Percentiles rank a stretch among this genome's conserved stretches.
These are phyloP conservation scores for Sterrhoptilus dennistouni DNA, from an alignment of 2,113 vertebrate genomes.

Conservation along the genomic window DNA sequence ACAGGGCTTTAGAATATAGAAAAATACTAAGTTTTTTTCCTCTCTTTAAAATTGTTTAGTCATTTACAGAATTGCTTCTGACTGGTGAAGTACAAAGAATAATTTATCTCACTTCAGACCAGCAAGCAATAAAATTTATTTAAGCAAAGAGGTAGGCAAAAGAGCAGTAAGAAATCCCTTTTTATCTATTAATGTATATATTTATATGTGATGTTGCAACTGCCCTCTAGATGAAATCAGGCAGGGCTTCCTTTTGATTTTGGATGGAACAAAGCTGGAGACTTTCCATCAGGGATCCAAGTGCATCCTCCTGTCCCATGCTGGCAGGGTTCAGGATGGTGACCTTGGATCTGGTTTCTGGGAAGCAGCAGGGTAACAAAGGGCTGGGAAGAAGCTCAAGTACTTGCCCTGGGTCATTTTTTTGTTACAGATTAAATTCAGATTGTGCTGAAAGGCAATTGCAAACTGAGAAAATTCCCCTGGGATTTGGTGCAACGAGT, in stretches of 20 bases:
- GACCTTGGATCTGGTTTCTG: background rate
- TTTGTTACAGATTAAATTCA: background rate
- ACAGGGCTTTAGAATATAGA: background rate
- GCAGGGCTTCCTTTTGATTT: background rate
- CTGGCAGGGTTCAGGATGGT: background rate
- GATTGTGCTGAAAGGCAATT: background rate
- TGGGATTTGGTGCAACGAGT: background rate
- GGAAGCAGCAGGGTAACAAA: background rate
- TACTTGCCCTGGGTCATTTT: background rate
- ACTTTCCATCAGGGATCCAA: background rate
- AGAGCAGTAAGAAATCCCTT: background rate
- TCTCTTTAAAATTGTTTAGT: background rate
- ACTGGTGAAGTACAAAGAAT: background rate
- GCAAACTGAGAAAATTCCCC: background rate
- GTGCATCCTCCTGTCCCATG: background rate
- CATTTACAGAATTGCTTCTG: background rate
- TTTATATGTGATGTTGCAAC: background rate
- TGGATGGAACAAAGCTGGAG: background rate
- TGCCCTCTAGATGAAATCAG: background rate
- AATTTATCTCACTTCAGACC: background rate
- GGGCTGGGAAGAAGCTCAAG: background rate
- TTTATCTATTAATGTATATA: background rate
- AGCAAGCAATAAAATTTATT: background rate
- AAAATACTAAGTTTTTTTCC: background rate
- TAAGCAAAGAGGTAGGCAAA: background rate